Percentiles rank a stretch among this genome's conserved stretches.
phyloP scores from a whole-genome alignment of 2,113 vertebrate genomes.

The Oryzias curvinotus region DNA sequence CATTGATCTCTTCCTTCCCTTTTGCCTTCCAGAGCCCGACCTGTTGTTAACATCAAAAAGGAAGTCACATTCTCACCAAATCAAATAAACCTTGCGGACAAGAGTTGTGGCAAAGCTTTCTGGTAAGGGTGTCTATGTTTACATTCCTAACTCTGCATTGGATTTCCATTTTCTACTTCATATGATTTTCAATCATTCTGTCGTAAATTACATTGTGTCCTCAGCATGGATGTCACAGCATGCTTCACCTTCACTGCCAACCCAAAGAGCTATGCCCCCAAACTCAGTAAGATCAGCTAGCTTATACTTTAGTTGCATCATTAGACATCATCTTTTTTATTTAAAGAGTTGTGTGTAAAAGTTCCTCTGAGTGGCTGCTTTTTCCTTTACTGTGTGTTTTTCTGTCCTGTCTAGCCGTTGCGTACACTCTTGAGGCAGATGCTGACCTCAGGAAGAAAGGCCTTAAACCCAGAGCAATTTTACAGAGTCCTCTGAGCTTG shows the following conservation, averaged over 20 bases:
- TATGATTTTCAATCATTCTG: too few species aligned
- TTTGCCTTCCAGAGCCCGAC: constrained; percentile 79
- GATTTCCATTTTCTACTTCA: neutral
- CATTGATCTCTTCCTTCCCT: neutral
- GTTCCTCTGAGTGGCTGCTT: neutral
- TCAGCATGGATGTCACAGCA: constrained; percentile 83
- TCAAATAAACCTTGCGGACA: constrained; percentile 64
- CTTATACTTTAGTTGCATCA: neutral
- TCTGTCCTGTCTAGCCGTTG: constrained; percentile 70
- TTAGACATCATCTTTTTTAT: neutral
- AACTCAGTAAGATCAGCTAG: constrained; percentile 82
- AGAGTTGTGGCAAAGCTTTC: constrained; percentile 74
- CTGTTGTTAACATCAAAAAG: constrained; percentile 87
- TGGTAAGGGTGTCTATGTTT: constrained; percentile 74
- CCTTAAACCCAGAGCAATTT: constrained; percentile 78
- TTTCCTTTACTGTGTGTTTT: neutral
- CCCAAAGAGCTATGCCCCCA: constrained; percentile 78
- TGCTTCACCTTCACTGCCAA: constrained; percentile 89
- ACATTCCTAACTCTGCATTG: neutral
- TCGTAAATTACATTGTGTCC: constrained; percentile 37
- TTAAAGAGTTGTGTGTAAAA: neutral
- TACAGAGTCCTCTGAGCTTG: constrained; percentile 39
- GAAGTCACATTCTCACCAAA: constrained; percentile 80
- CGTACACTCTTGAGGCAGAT: constrained; percentile 82
- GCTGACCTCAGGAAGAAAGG: constrained; percentile 72